Percentiles rank a stretch among this genome's conserved stretches.
These are phyloP conservation scores for Halictus rubicundus DNA, from an alignment of 1,140 invertebrate species.

Conservation along the genomic window DNA sequence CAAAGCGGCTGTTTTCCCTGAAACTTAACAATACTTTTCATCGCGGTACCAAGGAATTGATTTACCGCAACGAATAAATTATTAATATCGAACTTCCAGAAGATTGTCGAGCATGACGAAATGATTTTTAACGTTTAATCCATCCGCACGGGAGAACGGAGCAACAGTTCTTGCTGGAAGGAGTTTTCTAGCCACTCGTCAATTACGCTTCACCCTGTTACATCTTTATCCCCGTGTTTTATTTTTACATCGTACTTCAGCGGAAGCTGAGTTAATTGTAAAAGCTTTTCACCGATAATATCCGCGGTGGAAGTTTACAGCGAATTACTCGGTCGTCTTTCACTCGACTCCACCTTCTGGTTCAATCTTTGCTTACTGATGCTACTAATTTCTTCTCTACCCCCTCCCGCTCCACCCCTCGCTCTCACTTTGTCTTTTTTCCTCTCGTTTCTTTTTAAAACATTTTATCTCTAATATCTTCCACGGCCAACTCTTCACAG, in stretches of 20 bases:
- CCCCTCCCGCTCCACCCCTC: too few relatives aligned
- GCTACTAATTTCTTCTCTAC: not conserved
- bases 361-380: constrained; percentile 29
- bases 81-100: constrained; percentile 6
- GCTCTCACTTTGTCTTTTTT: too few relatives aligned
- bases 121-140: constrained; percentile 45
- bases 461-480: not conserved
- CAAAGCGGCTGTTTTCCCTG: not conserved
- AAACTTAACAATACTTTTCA: not conserved
- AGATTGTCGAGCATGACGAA: constrained; percentile 12
- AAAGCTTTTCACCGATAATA: constrained; percentile 47
- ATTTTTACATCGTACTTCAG: constrained; percentile 38
- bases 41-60: constrained; percentile 3
- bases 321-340: constrained; percentile 30
- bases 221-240: constrained; percentile 29
- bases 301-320: constrained; percentile 35
- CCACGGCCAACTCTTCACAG: not conserved
- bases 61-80: constrained; percentile 7
- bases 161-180: not conserved
- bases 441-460: not conserved
- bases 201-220: constrained; percentile 33
- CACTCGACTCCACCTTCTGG: not conserved
- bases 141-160: not conserved
- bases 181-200: constrained; percentile 6
- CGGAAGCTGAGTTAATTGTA: constrained; percentile 43